phyloP scores from a whole-genome alignment of 2,797 vertebrate genomes.

The Acanthopagrus latus region DNA sequence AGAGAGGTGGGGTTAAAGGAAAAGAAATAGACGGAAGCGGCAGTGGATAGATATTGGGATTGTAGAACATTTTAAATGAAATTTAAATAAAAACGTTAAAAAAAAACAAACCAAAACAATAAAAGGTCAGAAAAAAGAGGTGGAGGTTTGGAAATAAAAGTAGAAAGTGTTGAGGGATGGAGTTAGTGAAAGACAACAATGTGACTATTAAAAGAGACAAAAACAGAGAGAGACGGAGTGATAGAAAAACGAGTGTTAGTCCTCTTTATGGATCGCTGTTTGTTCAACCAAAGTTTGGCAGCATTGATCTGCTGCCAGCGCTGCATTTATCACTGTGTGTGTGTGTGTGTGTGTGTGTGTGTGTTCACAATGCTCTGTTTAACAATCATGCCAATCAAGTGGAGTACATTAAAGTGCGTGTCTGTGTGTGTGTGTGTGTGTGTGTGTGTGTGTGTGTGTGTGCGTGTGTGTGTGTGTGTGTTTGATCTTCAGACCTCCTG shows the following conservation, averaged over 20 bases:
- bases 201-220: slow-evolving; percentile 9
- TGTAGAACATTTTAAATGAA: neutral
- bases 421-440: slow-evolving; percentile 1
- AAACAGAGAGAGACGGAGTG: slow-evolving; percentile 28
- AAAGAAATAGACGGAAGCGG: too few species aligned
- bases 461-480: neutral
- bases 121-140: neutral
- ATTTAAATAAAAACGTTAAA: neutral
- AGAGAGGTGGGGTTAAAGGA: neutral
- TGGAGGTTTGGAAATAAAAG: neutral
- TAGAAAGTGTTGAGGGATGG: slow-evolving; percentile 80
- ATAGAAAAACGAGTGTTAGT: slow-evolving; percentile 39
- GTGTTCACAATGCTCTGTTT: slow-evolving; percentile 27
- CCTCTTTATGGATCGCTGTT: slow-evolving; percentile 94
- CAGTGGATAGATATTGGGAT: neutral
- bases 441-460: neutral
- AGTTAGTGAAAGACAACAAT: slow-evolving; percentile 7
- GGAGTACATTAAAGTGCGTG: slow-evolving; percentile 44
- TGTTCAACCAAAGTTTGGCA: slow-evolving; percentile 97
- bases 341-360: slow-evolving; percentile 70
- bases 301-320: slow-evolving; percentile 97
- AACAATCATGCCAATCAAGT: slow-evolving; percentile 41
- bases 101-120: neutral
- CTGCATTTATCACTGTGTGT: slow-evolving; percentile 93
- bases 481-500: slow-evolving; percentile 35